Percentiles rank a stretch among this genome's conserved stretches.
phyloP scores from a whole-genome alignment of 2,888 invertebrate genomes.

The Ormyrus rosae region DNA sequence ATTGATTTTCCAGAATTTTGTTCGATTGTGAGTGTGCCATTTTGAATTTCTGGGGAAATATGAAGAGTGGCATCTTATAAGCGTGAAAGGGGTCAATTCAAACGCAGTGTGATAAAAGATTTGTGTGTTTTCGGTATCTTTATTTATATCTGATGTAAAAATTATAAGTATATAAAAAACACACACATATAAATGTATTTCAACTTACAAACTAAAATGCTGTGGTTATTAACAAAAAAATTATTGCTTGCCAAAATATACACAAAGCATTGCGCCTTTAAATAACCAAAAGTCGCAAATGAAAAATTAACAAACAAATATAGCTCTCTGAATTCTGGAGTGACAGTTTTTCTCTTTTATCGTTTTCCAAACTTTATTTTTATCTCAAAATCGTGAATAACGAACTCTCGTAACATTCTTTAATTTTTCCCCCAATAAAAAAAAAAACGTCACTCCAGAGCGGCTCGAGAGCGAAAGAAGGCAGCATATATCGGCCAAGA shows the following conservation, averaged over 20 bases:
- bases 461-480: neutral
- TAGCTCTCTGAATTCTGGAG: slow-evolving; percentile 15
- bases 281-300: slow-evolving; percentile 29
- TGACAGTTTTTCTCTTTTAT: slow-evolving; percentile 1
- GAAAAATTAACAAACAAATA: slow-evolving; percentile 12
- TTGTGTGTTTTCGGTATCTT: slow-evolving; percentile 32
- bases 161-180: slow-evolving; percentile 28
- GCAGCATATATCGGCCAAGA: neutral
- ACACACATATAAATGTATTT: neutral
- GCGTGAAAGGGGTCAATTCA: slow-evolving; percentile 45
- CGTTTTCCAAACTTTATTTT: too few species aligned
- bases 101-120: slow-evolving; percentile 28
- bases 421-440: neutral
- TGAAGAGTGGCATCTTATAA: slow-evolving; percentile 20
- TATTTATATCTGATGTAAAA: slow-evolving; percentile 29
- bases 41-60: neutral
- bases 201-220: slow-evolving; percentile 35
- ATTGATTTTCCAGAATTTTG: neutral
- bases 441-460: neutral
- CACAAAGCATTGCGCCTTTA: slow-evolving; percentile 38
- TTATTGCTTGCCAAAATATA: slow-evolving; percentile 40
- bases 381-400: too few species aligned
- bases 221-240: slow-evolving; percentile 29
- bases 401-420: too few species aligned
- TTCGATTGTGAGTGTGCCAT: neutral